phyloP scores from a whole-genome alignment of 2,888 invertebrate genomes.

The Ctenicera cuprea region DNA sequence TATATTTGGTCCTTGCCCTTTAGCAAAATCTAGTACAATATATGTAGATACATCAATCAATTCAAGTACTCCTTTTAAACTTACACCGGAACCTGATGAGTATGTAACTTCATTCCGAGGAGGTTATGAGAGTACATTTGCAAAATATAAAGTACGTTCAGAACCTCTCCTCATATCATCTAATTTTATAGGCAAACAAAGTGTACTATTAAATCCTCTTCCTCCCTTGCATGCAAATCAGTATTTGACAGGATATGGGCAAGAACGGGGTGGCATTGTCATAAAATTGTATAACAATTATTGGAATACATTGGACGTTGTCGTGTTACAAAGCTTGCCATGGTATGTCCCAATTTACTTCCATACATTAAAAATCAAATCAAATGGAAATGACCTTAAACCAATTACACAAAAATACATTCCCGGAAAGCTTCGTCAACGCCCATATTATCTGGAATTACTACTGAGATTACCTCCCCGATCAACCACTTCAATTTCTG shows the following conservation, averaged over 20 bases:
- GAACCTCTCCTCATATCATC: conserved; percentile 81
- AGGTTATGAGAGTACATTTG: conserved; percentile 80
- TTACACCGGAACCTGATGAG: conserved; percentile 79
- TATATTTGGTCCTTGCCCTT: conserved; percentile 86
- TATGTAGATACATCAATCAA: conserved; percentile 87
- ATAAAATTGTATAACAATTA: conserved; percentile 90
- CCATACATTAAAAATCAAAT: conserved; percentile 85
- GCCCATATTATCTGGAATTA: conserved; percentile 92
- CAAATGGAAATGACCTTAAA: conserved; percentile 76
- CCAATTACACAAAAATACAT: conserved; percentile 77
- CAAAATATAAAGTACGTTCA: conserved; percentile 78
- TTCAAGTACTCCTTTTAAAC: conserved; percentile 77
- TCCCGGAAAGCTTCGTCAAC: conserved; percentile 89
- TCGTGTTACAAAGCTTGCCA: conserved; percentile 92
- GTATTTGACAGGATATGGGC: conserved; percentile 92
- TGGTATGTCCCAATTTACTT: conserved; percentile 91
- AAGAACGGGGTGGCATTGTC: conserved; percentile 92
- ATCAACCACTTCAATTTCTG: conserved; percentile 86
- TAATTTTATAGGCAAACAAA: conserved; percentile 73
- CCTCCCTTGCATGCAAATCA: conserved; percentile 87
- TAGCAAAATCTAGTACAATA: conserved; percentile 85
- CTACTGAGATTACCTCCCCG: conserved; percentile 86
- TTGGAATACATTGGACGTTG: conserved; percentile 83
- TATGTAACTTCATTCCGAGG: conserved; percentile 80
- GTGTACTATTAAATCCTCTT: conserved; percentile 76